A percentile compares a stretch with the other conserved stretches of the same genome.
Evolutionary conservation across 2,888 invertebrate genomes (phyloP).

Genomic region (Oeneis ivallda): DNA sequence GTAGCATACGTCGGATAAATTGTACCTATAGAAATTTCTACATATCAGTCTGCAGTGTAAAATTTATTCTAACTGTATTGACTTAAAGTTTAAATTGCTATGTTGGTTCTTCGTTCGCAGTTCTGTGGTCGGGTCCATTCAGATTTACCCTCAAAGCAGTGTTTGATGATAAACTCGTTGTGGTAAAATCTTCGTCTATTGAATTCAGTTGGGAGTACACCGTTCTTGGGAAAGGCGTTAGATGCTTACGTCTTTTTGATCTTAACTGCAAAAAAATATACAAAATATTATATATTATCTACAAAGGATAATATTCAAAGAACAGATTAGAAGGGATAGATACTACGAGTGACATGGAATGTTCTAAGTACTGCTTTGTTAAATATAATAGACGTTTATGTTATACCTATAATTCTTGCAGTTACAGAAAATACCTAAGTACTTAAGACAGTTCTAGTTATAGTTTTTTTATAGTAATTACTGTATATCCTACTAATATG

Average conservation of each 20-base stretch:
- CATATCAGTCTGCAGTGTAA: constrained; percentile 78
- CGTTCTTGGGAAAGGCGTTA: constrained; percentile 62
- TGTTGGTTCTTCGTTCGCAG: constrained; percentile 68
- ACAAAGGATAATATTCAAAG: background rate
- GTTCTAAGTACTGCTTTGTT: no score
- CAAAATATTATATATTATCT: background rate
- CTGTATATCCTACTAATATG: no score
- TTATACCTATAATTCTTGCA: no score
- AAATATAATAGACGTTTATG: no score
- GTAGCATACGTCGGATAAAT: constrained; percentile 24
- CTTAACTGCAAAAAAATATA: constrained; percentile 55
- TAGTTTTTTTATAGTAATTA: no score
- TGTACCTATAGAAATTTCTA: constrained; percentile 61
- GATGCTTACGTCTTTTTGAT: constrained; percentile 57
- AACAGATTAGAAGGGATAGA: constrained; percentile 1
- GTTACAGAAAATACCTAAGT: no score
- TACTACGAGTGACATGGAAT: no score
- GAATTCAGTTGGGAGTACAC: constrained; percentile 73
- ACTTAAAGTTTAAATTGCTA: constrained; percentile 62
- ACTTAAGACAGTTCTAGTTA: no score
- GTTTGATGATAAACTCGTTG: constrained; percentile 60
- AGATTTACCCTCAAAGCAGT: constrained; percentile 56
- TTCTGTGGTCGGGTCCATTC: constrained; percentile 40
- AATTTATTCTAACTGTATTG: constrained; percentile 63
- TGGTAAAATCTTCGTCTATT: constrained; percentile 63